phyloP scores from a whole-genome alignment of 92 coral and sea anemone species.

The Epizoanthus scotinus region DNA sequence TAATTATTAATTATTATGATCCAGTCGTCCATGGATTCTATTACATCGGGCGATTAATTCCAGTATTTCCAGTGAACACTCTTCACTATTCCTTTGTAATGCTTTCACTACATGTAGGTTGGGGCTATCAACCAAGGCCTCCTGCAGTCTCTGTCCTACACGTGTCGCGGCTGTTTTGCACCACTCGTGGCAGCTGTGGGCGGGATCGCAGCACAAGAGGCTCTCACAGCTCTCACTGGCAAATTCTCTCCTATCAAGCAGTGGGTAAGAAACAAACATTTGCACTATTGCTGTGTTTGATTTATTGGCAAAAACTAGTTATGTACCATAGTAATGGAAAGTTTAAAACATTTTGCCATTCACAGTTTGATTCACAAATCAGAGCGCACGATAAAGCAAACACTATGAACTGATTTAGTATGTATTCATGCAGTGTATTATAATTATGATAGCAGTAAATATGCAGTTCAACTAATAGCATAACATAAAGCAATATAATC shows the following conservation, averaged over 20 bases:
- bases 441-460: no score
- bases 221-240: constrained; percentile 90
- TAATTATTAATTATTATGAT: no score
- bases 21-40: no score
- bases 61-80: background rate
- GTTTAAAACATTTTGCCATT: no score
- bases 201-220: constrained; percentile 95
- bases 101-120: constrained; percentile 45
- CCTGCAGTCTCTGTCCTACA: constrained; percentile 54
- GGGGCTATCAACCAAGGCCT: constrained; percentile 59
- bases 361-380: no score
- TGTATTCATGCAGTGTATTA: no score
- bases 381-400: no score
- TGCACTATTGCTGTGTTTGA: background rate
- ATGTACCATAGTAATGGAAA: no score
- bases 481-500: no score
- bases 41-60: background rate
- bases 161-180: constrained; percentile 84
- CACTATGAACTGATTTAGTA: no score
- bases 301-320: background rate
- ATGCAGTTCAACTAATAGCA: no score
- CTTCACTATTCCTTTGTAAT: background rate
- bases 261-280: constrained; percentile 73
- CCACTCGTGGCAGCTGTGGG: constrained; percentile 93
- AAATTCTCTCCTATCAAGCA: constrained; percentile 89